Conservation (phyloP, 37 sponge, comb jelly and placozoan genomes). For the Eunapius fragilis region DNA sequence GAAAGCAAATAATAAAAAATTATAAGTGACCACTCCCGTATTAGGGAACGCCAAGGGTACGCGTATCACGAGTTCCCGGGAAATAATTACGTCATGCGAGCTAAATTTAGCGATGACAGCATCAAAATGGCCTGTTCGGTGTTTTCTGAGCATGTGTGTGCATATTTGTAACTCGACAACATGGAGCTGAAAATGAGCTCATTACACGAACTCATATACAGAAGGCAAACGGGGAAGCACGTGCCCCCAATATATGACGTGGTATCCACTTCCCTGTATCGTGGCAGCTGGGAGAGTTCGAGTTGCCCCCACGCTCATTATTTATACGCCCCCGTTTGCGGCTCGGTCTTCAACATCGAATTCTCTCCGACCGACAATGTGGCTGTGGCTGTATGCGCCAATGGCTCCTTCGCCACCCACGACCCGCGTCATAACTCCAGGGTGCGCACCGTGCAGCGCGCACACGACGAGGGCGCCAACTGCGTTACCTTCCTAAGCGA, state of each 20-base stretch:
- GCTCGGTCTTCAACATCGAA: conserved; percentile 67
- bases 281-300: neutral
- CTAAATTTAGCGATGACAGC: too few relatives aligned
- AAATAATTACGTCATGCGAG: too few relatives aligned
- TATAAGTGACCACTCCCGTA: neutral
- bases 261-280: neutral
- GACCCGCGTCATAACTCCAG: conserved; percentile 13
- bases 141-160: too few relatives aligned
- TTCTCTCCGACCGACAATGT: conserved; percentile 39
- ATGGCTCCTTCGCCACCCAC: conserved; percentile 3
- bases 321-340: conserved; percentile 15
- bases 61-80: neutral
- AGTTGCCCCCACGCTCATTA: neutral
- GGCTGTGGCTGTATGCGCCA: conserved; percentile 20
- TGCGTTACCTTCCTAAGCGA: conserved; percentile 52
- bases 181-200: neutral
- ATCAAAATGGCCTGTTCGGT: too few relatives aligned
- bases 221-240: neutral
- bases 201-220: neutral
- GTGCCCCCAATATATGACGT: neutral
- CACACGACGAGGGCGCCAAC: conserved; percentile 62
- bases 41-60: neutral
- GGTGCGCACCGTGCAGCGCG: conserved; percentile 1
- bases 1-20: neutral
- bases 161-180: neutral